Conservation (phyloP, 1,140 invertebrate species). For the Lepidurus apus region DNA sequence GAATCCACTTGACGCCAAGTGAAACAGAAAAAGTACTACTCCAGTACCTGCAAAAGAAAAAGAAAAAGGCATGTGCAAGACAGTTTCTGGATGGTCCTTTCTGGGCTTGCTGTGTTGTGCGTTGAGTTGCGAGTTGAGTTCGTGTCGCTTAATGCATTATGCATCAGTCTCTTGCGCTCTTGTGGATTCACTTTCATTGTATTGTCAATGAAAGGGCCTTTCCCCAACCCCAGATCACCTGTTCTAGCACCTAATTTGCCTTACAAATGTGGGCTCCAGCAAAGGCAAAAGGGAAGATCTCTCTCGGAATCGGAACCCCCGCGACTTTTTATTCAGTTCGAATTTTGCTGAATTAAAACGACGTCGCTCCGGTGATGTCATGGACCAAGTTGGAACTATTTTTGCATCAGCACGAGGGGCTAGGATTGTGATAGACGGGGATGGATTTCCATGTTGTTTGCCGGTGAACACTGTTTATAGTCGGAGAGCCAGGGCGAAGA, state of each 20-base stretch:
- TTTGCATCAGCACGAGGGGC: not conserved
- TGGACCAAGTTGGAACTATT: too few species aligned
- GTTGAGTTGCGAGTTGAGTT: not conserved
- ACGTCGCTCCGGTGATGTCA: too few species aligned
- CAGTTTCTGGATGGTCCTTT: not conserved
- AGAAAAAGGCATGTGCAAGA: not conserved
- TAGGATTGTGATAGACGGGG: not conserved
- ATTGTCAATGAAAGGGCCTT: constrained; percentile 11
- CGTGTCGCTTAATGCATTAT: constrained; percentile 19
- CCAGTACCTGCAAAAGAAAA: not conserved
- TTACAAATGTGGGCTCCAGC: not conserved
- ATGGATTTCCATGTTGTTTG: not conserved
- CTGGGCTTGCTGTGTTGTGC: not conserved
- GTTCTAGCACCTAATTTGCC: constrained; percentile 18
- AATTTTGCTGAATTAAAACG: too few species aligned
- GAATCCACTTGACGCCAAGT: not conserved
- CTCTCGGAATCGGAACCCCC: not conserved
- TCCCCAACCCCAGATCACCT: constrained; percentile 6
- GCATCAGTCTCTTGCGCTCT: constrained; percentile 6
- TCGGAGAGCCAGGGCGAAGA: not conserved
- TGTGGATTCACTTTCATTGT: constrained; percentile 14
- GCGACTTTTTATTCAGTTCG: too few species aligned
- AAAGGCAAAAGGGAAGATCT: not conserved
- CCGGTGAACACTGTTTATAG: not conserved
- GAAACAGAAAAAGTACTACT: not conserved